These are phyloP conservation scores for Heteromyza rotundicornis DNA, from an alignment of 2,888 invertebrate genomes.

Conservation along the genomic window DNA sequence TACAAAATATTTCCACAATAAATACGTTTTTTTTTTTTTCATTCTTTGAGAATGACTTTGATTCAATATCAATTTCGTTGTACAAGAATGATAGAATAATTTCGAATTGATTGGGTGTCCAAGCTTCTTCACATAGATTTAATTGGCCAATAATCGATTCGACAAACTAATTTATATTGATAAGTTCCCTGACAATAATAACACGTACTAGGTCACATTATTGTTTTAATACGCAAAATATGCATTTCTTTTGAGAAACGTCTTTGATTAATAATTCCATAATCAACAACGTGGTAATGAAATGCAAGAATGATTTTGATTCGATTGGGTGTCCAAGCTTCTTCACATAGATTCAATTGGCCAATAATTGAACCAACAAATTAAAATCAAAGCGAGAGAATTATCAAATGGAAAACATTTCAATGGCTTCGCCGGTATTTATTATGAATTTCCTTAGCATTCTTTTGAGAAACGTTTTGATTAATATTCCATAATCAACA, in stretches of 20 bases:
- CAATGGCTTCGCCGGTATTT: too few species aligned
- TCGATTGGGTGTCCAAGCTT: constrained; percentile 49
- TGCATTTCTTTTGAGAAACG: constrained; percentile 3
- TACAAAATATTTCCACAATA: constrained; percentile 33
- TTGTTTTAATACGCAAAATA: constrained; percentile 11
- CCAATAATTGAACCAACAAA: constrained; percentile 48
- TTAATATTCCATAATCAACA: too few species aligned
- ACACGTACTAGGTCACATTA: constrained; percentile 12
- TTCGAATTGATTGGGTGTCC: constrained; percentile 48
- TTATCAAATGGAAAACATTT: too few species aligned
- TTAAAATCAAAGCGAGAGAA: too few species aligned
- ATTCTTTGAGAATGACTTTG: constrained; percentile 10
- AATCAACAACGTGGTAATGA: constrained; percentile 22
- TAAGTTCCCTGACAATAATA: too few species aligned
- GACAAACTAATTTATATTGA: constrained; percentile 32
- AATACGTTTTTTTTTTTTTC: constrained; percentile 2
- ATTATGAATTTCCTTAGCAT: neutral
- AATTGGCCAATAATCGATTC: constrained; percentile 49
- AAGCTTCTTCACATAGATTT: constrained; percentile 43
- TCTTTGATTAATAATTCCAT: constrained; percentile 1
- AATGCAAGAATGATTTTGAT: constrained; percentile 34
- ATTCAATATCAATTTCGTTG: too few species aligned
- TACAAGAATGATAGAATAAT: constrained; percentile 35
- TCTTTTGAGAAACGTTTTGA: too few species aligned
- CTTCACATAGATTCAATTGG: constrained; percentile 45